These are phyloP conservation scores for Steinernema khuongi DNA, from an alignment of 1,140 invertebrate genomes.

Conservation along the genomic window DNA sequence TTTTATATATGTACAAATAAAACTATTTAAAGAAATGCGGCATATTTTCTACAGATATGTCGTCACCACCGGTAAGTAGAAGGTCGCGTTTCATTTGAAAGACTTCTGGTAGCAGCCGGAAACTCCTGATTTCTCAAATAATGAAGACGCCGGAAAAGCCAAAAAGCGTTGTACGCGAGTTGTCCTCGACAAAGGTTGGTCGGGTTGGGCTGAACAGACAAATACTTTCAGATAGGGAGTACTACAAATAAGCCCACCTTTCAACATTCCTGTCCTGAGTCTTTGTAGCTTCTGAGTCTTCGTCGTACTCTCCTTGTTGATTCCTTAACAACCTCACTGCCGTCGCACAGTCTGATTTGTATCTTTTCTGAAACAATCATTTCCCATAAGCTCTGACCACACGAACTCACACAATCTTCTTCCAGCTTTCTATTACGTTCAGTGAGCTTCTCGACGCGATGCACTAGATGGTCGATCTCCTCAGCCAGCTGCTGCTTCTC, in stretches of 20 bases:
- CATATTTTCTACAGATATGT: no score
- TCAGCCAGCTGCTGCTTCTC: conserved; percentile 4
- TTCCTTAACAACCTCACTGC: neutral
- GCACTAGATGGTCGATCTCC: conserved; percentile 18
- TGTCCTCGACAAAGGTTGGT: conserved; percentile 3
- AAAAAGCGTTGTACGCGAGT: neutral
- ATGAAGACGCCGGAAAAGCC: neutral
- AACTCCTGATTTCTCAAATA: neutral
- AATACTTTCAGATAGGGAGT: neutral
- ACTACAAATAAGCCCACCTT: no score
- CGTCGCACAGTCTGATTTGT: neutral
- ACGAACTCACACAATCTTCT: conserved; percentile 21
- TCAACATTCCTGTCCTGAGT: no score
- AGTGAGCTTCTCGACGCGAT: neutral
- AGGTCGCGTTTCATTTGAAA: no score
- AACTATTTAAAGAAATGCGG: no score
- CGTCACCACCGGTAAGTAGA: no score
- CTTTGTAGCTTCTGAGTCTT: neutral
- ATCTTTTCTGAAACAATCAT: neutral
- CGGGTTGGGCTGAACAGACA: neutral
- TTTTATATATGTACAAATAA: no score
- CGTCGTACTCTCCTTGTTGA: neutral
- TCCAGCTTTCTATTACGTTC: conserved; percentile 9
- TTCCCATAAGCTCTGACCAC: neutral
- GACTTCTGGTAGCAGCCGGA: neutral